Evolutionary conservation across 1,140 invertebrate genomes (phyloP).

Genomic region (Thalassaphorura encarpata): DNA sequence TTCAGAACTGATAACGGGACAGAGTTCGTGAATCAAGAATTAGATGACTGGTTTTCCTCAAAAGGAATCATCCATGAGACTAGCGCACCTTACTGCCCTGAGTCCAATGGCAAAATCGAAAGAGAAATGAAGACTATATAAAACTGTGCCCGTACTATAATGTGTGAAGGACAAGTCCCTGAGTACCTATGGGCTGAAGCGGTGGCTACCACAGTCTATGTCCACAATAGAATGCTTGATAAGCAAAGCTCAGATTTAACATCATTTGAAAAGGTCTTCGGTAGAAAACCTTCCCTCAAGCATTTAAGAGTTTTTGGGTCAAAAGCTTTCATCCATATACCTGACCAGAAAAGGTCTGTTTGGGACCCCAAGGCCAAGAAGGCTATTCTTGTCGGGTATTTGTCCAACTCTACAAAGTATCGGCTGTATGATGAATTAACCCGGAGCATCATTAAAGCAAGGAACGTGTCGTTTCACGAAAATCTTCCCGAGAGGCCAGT

Average conservation of each 20-base stretch:
- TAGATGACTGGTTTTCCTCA: constrained; percentile 31
- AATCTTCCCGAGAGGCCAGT: too few species aligned
- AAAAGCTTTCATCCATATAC: constrained; percentile 33
- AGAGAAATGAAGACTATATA: constrained; percentile 35
- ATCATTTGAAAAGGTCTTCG: constrained; percentile 34
- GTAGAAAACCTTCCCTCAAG: constrained; percentile 32
- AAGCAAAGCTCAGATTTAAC: constrained; percentile 27
- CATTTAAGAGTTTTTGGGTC: constrained; percentile 36
- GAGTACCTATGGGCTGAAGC: constrained; percentile 4
- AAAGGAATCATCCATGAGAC: constrained; percentile 30
- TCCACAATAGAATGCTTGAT: constrained; percentile 10
- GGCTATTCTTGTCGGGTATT: constrained; percentile 34
- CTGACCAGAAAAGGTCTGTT: constrained; percentile 24
- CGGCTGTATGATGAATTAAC: constrained; percentile 19
- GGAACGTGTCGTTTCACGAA: constrained; percentile 21
- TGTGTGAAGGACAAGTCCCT: constrained; percentile 12
- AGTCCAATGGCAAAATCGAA: constrained; percentile 43
- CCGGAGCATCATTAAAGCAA: constrained; percentile 5
- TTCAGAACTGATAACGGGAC: constrained; percentile 40
- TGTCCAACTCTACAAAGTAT: constrained; percentile 20
- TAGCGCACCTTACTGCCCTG: constrained; percentile 38
- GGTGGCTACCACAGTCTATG: constrained; percentile 1
- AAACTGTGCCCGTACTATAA: background rate
- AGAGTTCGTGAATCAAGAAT: constrained; percentile 34
- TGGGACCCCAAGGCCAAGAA: constrained; percentile 30